These are phyloP conservation scores for Noctilio leporinus DNA, from an alignment of 2,113 vertebrate genomes.

Conservation along the genomic window DNA sequence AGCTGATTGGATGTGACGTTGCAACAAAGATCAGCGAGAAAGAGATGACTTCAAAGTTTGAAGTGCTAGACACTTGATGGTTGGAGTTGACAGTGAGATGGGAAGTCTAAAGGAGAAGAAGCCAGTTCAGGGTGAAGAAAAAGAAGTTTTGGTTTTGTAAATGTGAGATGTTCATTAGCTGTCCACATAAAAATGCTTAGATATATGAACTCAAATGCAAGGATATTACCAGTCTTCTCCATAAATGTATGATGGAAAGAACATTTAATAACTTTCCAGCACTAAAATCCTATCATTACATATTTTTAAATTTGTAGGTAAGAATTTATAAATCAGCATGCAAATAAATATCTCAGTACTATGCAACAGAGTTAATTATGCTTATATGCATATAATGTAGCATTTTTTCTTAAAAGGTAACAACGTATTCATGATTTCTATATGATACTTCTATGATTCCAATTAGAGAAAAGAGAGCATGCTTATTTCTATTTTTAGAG, in stretches of 20 bases:
- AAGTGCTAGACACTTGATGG: not conserved
- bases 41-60: not conserved
- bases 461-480: not conserved
- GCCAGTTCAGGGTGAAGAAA: not conserved
- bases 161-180: not conserved
- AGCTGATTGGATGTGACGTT: not conserved
- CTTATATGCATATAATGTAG: not conserved
- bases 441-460: not conserved
- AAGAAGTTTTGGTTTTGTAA: not conserved
- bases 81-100: not conserved
- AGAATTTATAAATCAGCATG: not conserved
- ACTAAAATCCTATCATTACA: not conserved
- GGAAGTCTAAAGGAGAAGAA: not conserved
- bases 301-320: not conserved
- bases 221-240: not conserved
- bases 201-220: not conserved
- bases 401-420: not conserved
- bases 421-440: not conserved
- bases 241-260: not conserved
- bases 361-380: not conserved
- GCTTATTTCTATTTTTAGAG: not conserved
- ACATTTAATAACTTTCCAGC: not conserved
- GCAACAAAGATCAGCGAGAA: not conserved
- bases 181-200: not conserved
- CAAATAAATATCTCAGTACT: conserved; percentile 25